phyloP scores from a whole-genome alignment of 1,140 invertebrate genomes.

The Nasonia giraulti region DNA sequence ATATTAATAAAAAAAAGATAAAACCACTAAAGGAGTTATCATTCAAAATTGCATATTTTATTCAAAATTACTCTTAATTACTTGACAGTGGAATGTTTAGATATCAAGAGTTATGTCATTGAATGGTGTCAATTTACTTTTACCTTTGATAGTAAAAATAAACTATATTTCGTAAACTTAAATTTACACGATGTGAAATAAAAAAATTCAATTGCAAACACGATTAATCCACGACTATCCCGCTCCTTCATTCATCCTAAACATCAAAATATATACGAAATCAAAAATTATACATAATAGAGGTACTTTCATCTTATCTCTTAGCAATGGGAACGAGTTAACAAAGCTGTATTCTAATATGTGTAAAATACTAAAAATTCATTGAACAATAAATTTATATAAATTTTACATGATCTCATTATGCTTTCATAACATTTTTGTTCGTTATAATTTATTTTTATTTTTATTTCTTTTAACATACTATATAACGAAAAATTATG shows the following conservation, averaged over 20 bases:
- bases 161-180: constrained; percentile 4
- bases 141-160: constrained; percentile 3
- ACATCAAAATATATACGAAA: background rate
- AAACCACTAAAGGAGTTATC: constrained; percentile 13
- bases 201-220: background rate
- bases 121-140: constrained; percentile 18
- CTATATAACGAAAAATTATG: too few relatives aligned
- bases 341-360: background rate
- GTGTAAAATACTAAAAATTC: background rate
- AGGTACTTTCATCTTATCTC: background rate
- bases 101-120: background rate
- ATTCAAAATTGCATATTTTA: constrained; percentile 16
- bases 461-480: too few relatives aligned
- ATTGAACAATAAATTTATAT: constrained; percentile 5
- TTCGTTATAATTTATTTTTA: background rate
- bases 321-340: background rate
- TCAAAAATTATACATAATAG: background rate
- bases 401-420: background rate
- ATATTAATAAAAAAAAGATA: constrained; percentile 28
- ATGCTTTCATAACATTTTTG: background rate
- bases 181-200: constrained; percentile 5
- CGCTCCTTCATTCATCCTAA: background rate
- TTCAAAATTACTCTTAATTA: background rate
- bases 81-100: background rate
- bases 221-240: background rate